phyloP scores from a whole-genome alignment of 1,140 invertebrate species.

The Pectinophora gossypiella region DNA sequence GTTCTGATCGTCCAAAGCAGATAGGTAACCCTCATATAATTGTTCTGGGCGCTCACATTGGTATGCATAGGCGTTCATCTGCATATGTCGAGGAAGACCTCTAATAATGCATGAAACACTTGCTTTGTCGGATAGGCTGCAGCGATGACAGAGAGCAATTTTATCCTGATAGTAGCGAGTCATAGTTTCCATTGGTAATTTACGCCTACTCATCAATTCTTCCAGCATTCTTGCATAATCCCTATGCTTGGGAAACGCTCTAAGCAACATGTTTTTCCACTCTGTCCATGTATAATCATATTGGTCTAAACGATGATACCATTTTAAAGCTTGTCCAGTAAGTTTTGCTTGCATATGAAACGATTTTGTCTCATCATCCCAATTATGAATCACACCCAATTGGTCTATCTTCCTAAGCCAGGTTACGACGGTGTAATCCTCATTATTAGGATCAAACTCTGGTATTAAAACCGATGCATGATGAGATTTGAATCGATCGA shows the following conservation, averaged over 20 bases:
- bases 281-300: conserved; percentile 28
- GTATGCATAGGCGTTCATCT: conserved; percentile 34
- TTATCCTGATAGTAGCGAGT: conserved; percentile 43
- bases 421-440: conserved; percentile 14
- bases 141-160: conserved; percentile 35
- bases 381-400: conserved; percentile 24
- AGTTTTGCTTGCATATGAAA: conserved; percentile 30
- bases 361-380: conserved; percentile 22
- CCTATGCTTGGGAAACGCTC: conserved; percentile 11
- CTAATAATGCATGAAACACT: conserved; percentile 42
- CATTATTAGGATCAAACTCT: conserved; percentile 20
- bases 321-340: conserved; percentile 23
- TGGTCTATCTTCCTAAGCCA: conserved; percentile 34
- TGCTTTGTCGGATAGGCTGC: conserved; percentile 32
- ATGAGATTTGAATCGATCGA: too few relatives aligned
- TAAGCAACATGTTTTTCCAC: conserved; percentile 19
- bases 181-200: conserved; percentile 29
- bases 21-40: conserved; percentile 6
- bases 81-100: conserved; percentile 30
- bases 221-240: conserved; percentile 15
- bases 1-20: conserved; percentile 3
- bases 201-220: conserved; percentile 31
- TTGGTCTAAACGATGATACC: conserved; percentile 28
- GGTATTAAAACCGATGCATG: too few relatives aligned
- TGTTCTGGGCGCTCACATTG: conserved; percentile 20